Conservation (phyloP, 1,140 invertebrate genomes). For the Bombus fervidus region DNA sequence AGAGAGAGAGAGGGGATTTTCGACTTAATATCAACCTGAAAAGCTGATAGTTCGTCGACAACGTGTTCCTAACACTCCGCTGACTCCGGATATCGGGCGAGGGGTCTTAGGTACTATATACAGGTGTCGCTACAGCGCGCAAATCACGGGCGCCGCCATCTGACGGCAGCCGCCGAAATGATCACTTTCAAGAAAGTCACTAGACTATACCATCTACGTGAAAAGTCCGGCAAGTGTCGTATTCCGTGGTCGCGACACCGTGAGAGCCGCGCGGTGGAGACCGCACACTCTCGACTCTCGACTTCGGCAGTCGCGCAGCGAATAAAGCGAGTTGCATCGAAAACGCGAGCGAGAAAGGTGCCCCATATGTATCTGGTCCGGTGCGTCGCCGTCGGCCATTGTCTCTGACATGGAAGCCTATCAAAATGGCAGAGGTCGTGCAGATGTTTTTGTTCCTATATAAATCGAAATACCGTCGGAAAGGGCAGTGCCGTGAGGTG, state of each 20-base stretch:
- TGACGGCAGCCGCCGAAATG: not conserved
- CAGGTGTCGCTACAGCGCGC: not conserved
- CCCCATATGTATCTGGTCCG: constrained; percentile 57
- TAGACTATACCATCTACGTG: not conserved
- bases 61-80: no score
- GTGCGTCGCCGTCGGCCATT: constrained; percentile 79
- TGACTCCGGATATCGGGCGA: not conserved
- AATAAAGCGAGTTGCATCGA: constrained; percentile 34
- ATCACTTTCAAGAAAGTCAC: not conserved
- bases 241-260: constrained; percentile 36
- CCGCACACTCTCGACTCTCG: constrained; percentile 56
- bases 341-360: constrained; percentile 19
- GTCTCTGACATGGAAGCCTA: constrained; percentile 81
- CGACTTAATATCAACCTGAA: not conserved
- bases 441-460: constrained; percentile 93
- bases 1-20: no score
- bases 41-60: not conserved
- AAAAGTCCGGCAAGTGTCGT: not conserved
- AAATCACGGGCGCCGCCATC: not conserved
- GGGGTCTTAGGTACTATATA: no score
- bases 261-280: constrained; percentile 46
- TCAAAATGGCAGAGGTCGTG: constrained; percentile 89
- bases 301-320: constrained; percentile 35
- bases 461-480: constrained; percentile 91
- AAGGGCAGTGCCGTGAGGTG: constrained; percentile 79